These are phyloP conservation scores for Seladonia tumulorum DNA, from an alignment of 2,888 invertebrate genomes.

Conservation along the genomic window DNA sequence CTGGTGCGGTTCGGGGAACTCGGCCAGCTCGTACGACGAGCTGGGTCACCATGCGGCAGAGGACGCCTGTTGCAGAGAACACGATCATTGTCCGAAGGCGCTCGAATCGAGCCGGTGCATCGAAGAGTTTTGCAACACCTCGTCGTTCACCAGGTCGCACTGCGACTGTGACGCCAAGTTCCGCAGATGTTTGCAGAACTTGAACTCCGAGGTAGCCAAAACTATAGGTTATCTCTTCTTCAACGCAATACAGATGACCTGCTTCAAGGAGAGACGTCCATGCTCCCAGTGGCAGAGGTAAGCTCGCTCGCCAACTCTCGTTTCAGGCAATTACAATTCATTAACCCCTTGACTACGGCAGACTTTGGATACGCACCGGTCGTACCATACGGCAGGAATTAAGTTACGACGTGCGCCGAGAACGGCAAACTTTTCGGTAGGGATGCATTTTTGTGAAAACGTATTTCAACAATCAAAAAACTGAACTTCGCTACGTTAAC, in stretches of 20 bases:
- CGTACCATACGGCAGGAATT: too few species aligned
- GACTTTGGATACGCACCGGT: too few species aligned
- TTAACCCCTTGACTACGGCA: too few species aligned
- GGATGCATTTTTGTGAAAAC: too few species aligned
- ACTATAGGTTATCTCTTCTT: slow-evolving; percentile 90
- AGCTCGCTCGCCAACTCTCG: slow-evolving; percentile 60
- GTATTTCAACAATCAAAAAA: too few species aligned
- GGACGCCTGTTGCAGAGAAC: slow-evolving; percentile 90
- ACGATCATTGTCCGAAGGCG: slow-evolving; percentile 89
- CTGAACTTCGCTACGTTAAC: too few species aligned
- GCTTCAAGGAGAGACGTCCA: slow-evolving; percentile 88
- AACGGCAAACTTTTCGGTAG: too few species aligned
- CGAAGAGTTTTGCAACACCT: slow-evolving; percentile 89
- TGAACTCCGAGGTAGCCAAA: slow-evolving; percentile 89
- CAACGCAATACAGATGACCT: slow-evolving; percentile 90
- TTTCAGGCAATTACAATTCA: not conserved
- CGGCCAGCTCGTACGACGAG: slow-evolving; percentile 87
- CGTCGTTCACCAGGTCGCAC: slow-evolving; percentile 89
- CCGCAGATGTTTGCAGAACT: slow-evolving; percentile 88
- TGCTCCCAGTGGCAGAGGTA: slow-evolving; percentile 88
- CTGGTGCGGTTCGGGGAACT: slow-evolving; percentile 91
- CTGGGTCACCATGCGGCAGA: slow-evolving; percentile 88
- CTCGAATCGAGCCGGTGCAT: slow-evolving; percentile 87
- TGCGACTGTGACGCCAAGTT: slow-evolving; percentile 91
- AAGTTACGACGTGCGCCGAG: too few species aligned